Evolutionary conservation across 2,797 vertebrate species (phyloP).

Genomic region (Distichodus sexfasciatus): DNA sequence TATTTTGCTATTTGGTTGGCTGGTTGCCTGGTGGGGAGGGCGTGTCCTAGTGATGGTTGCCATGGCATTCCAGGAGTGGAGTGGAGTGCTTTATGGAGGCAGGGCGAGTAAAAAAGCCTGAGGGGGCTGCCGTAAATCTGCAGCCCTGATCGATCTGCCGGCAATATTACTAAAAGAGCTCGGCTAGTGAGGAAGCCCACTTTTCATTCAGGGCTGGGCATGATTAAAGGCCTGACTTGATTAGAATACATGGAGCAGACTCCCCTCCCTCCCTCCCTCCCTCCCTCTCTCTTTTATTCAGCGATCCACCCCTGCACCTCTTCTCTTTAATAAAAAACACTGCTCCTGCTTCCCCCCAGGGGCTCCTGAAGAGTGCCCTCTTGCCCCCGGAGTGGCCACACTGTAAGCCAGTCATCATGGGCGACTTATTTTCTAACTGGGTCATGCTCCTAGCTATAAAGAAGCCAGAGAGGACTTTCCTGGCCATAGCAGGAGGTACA

Average conservation of each 20-base stretch:
- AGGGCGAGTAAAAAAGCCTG: conserved; percentile 37
- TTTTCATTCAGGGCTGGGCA: conserved; percentile 44
- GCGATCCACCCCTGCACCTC: no score
- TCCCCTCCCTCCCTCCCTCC: neutral
- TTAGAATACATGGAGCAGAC: conserved; percentile 29
- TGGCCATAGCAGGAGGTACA: neutral
- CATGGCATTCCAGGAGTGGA: neutral
- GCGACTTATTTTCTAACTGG: conserved; percentile 10
- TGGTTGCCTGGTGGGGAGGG: neutral
- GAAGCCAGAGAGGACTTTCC: conserved; percentile 3
- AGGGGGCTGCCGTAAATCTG: conserved; percentile 46
- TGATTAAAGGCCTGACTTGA: conserved; percentile 44
- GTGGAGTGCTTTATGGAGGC: conserved; percentile 34
- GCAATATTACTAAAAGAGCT: conserved; percentile 48
- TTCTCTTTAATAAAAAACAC: neutral
- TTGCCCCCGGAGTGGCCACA: neutral
- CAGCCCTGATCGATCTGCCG: conserved; percentile 39
- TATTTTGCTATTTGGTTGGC: neutral
- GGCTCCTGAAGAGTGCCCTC: neutral
- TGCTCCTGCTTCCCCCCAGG: no score
- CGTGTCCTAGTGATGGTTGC: conserved; percentile 4
- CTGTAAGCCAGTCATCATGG: neutral
- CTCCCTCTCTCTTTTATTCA: neutral
- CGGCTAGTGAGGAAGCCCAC: conserved; percentile 33
- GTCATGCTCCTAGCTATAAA: neutral